Base-by-base conservation (phyloP, 2,888 invertebrate genomes). In the Trimorus sp. region DNA sequence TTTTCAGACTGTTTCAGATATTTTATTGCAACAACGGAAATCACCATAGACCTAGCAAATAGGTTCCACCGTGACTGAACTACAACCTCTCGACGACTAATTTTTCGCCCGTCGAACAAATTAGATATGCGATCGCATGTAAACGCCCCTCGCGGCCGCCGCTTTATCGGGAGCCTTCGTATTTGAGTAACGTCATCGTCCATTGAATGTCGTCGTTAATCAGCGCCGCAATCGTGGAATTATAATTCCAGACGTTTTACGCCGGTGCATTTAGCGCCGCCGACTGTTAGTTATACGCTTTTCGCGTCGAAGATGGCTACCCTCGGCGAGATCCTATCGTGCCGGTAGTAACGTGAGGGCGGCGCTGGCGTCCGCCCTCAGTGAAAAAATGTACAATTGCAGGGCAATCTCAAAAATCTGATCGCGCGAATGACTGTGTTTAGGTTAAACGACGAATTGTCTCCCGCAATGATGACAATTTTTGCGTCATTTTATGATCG, bases 191-290 rank as follows among this genome's bases (percentile, higher is more conserved):
- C 78, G 73, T 79, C 60, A 68, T 56, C 71, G 73, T 79, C 73
- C 73, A 73, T 60, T 73, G 78, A 71, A 14, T 66, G 73, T 0
- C 26, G 66, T 40, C 71, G 73, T 79, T 79, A 79, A 79, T 79
- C 78, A 79, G 56, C 45, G 40, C 26, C 36, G 66, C 66, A 73
- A 60, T 79, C 78, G 71, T 79, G 56, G 65, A 79, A 79, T 79
- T 79, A 79, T 73, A 79, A 79, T 79, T 79, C 49, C 60, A 66
- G 65, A 60, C 78, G 48, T 60, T 66, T 79, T 73, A 73, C 62
- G 78, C 66, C 54, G 60, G 54, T 79, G 68, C 54, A 56, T 73
- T 79, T 68, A 79, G 48, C 66, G 26, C 26, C 36, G 59, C 59
- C 70, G 38, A 70, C 78, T 78, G 70, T 78, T 78, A 78, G 59